phyloP scores from a whole-genome alignment of 2,113 vertebrate species.

The Colinus virginianus region DNA sequence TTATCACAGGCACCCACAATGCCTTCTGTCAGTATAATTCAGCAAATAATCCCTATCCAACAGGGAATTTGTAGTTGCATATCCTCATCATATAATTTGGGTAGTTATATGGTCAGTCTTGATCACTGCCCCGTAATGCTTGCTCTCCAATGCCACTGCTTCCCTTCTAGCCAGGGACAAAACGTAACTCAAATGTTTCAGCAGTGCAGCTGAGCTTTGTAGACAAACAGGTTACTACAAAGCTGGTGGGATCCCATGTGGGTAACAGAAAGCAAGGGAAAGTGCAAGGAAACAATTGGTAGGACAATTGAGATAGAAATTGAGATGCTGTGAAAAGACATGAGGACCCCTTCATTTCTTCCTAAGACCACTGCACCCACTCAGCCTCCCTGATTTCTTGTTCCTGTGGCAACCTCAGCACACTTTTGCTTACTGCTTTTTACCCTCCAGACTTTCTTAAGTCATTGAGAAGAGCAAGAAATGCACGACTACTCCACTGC shows the following conservation, averaged over 20 bases:
- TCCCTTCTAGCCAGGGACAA: background rate
- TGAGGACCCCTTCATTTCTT: background rate
- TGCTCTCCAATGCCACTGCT: background rate
- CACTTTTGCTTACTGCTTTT: background rate
- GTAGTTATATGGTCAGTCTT: background rate
- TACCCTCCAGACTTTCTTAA: background rate
- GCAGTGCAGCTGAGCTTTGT: background rate
- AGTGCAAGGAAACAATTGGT: background rate
- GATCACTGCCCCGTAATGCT: background rate
- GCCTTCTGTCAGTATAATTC: background rate
- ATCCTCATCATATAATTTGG: background rate
- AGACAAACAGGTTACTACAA: background rate
- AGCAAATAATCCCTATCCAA: background rate
- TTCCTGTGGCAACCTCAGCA: background rate
- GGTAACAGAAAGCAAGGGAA: background rate
- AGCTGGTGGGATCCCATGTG: rapidly evolving
- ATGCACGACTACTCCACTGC: background rate
- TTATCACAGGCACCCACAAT: background rate
- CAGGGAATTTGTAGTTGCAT: background rate
- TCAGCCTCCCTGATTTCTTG: background rate
- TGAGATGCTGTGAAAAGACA: background rate
- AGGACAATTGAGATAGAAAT: background rate
- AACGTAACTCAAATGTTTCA: background rate
- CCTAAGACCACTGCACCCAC: background rate
- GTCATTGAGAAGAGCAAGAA: background rate